Evolutionary conservation across 2,113 vertebrate genomes (phyloP).

Genomic region (Paralichthys olivaceus): DNA sequence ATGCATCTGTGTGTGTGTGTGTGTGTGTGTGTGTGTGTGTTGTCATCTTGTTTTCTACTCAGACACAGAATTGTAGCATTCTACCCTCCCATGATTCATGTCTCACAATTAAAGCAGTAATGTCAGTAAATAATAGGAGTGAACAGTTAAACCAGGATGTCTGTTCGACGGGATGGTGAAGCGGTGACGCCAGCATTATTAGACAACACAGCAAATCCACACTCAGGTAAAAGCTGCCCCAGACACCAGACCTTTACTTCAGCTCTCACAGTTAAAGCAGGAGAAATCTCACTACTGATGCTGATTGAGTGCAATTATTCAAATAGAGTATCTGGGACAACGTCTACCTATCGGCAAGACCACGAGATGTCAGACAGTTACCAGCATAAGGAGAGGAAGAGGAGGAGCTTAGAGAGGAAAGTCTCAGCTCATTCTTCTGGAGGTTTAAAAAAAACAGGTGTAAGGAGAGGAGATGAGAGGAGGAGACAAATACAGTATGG

Average conservation of each 20-base stretch:
- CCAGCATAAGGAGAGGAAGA: conserved; percentile 81
- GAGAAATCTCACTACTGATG: neutral
- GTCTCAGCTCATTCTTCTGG: conserved; percentile 87
- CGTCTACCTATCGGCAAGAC: conserved; percentile 34
- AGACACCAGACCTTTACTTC: conserved; percentile 11
- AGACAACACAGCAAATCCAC: conserved; percentile 52
- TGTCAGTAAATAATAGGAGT: neutral
- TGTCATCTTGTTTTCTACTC: too few species aligned
- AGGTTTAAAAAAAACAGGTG: conserved; percentile 53
- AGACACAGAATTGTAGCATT: neutral
- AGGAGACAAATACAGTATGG: conserved; percentile 47
- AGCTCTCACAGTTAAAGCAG: neutral
- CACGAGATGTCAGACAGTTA: conserved; percentile 77
- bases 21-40: too few species aligned
- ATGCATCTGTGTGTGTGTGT: too few species aligned
- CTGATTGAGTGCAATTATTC: neutral
- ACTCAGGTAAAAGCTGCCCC: conserved; percentile 49
- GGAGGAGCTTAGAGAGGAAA: conserved; percentile 86
- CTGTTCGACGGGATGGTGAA: conserved; percentile 33
- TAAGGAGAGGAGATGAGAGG: neutral
- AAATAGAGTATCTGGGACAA: conserved; percentile 34
- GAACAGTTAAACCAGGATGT: neutral
- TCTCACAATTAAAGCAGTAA: neutral
- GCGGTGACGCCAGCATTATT: conserved; percentile 45
- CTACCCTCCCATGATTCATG: too few species aligned